Conservation (phyloP, 2,888 invertebrate species). For the Leptodirus hochenwartii region DNA sequence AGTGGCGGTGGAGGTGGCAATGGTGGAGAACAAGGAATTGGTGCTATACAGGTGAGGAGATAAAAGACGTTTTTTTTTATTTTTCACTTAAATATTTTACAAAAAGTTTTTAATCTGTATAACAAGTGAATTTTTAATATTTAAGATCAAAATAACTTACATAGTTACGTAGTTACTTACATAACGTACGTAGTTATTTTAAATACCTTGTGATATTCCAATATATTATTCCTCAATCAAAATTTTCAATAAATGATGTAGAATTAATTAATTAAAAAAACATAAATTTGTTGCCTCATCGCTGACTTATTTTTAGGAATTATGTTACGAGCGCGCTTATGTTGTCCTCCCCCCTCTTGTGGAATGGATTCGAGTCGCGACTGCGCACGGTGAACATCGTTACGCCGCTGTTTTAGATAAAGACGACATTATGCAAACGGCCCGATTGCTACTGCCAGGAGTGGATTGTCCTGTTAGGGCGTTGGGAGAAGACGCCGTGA, state of each 20-base stretch:
- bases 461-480: constrained; percentile 76
- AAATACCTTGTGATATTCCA: too few relatives aligned
- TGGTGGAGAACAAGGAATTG: too few relatives aligned
- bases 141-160: too few relatives aligned
- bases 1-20: too few relatives aligned
- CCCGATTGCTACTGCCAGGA: constrained; percentile 65
- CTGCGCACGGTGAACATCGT: constrained; percentile 67
- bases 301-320: constrained; percentile 34
- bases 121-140: too few relatives aligned
- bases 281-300: too few relatives aligned
- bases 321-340: constrained; percentile 75
- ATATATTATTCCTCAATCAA: too few relatives aligned
- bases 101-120: too few relatives aligned
- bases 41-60: constrained; percentile 20
- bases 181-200: too few relatives aligned
- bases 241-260: too few relatives aligned
- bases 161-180: too few relatives aligned
- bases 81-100: background rate
- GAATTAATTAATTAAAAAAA: too few relatives aligned
- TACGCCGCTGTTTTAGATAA: constrained; percentile 54
- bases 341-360: constrained; percentile 75
- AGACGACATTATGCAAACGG: constrained; percentile 79
- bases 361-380: constrained; percentile 76
- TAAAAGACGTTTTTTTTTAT: constrained; percentile 1
- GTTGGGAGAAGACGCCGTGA: constrained; percentile 39